Evolutionary conservation across 2,888 invertebrate species (phyloP).

Genomic region (Eilema sororculum): DNA sequence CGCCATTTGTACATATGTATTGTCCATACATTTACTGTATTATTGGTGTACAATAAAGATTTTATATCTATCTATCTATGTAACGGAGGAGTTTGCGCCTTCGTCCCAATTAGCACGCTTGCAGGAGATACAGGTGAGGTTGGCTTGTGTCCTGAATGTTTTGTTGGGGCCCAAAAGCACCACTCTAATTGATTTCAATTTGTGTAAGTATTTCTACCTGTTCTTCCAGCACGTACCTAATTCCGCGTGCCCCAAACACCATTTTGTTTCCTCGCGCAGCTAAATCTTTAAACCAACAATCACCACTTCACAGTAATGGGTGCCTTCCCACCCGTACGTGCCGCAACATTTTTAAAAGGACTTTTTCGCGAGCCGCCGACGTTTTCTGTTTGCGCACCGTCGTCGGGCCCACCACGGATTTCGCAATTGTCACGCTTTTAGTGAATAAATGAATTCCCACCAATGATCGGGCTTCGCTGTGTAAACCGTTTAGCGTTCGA

Average conservation of each 20-base stretch:
- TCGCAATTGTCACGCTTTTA: constrained; percentile 80
- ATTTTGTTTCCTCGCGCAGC: constrained; percentile 65
- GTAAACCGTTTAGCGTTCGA: constrained; percentile 76
- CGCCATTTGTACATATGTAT: too few species aligned
- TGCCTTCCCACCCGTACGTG: constrained; percentile 82
- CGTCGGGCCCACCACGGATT: constrained; percentile 61
- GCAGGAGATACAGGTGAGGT: too few species aligned
- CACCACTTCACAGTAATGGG: constrained; percentile 85
- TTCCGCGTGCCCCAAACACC: constrained; percentile 17
- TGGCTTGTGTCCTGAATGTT: too few species aligned
- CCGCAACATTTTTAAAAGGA: constrained; percentile 87
- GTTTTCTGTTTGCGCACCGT: constrained; percentile 73
- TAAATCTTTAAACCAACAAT: constrained; percentile 85
- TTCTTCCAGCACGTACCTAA: constrained; percentile 13
- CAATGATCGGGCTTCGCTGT: constrained; percentile 76
- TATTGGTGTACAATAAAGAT: too few species aligned
- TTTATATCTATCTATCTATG: too few species aligned
- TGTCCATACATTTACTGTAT: too few species aligned
- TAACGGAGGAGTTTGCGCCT: too few species aligned
- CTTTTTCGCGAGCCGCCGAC: constrained; percentile 83
- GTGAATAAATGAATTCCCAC: constrained; percentile 79
- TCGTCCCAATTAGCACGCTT: too few species aligned
- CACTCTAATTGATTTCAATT: too few species aligned
- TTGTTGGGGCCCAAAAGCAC: too few species aligned
- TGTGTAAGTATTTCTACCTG: neutral